Evolutionary conservation across 2,113 vertebrate species (phyloP).

Genomic region (Nibea coibor): DNA sequence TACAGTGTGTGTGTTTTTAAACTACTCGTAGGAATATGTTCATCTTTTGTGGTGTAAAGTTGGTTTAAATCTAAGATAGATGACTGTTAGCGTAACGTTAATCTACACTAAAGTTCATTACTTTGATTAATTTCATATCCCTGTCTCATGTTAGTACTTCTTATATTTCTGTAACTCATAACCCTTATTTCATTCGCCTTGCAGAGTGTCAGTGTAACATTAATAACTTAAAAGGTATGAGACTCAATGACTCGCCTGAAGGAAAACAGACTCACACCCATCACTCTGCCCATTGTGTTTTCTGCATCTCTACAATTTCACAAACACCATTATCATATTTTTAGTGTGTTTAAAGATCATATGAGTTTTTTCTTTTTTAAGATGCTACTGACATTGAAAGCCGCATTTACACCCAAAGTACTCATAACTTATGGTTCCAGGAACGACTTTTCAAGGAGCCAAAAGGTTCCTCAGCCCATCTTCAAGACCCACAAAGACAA

Average conservation of each 20-base stretch:
- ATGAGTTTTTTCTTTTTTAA: conserved; percentile 23
- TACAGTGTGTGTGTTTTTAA: too few relatives aligned
- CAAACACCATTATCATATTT: conserved; percentile 23
- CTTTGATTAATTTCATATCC: conserved; percentile 46
- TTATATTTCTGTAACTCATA: conserved; percentile 62
- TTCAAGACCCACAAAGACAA: too few relatives aligned
- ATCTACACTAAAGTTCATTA: conserved; percentile 28
- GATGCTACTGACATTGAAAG: background rate
- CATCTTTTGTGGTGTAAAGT: too few relatives aligned
- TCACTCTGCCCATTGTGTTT: conserved; percentile 19
- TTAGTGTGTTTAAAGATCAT: background rate
- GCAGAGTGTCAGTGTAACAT: conserved; percentile 68
- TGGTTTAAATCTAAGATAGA: too few relatives aligned
- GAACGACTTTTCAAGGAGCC: too few relatives aligned
- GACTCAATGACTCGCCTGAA: conserved; percentile 54
- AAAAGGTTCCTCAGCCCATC: too few relatives aligned
- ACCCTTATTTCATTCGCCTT: conserved; percentile 58
- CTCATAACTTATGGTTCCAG: too few relatives aligned
- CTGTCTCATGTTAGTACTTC: conserved; percentile 39
- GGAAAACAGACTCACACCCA: conserved; percentile 53
- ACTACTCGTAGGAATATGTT: too few relatives aligned
- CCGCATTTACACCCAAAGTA: too few relatives aligned
- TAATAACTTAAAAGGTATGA: conserved; percentile 69
- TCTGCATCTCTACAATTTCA: conserved; percentile 18
- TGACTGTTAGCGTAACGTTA: too few relatives aligned